Evolutionary conservation across 2,797 vertebrate species (phyloP).

Genomic region (Hylomyscus alleni): DNA sequence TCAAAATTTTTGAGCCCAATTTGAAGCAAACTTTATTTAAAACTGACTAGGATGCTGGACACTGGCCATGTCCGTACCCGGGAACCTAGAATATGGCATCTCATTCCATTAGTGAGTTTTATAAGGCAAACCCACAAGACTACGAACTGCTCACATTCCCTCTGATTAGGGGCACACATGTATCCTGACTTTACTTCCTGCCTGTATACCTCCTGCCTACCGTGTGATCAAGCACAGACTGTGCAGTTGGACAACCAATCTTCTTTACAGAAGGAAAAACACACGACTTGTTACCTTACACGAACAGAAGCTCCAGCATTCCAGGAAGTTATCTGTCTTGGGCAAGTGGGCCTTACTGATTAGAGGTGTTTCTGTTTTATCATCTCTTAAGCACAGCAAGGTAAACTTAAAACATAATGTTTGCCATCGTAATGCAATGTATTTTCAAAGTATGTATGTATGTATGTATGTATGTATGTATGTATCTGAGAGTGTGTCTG

Average conservation of each 20-base stretch:
- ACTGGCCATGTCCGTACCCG: neutral
- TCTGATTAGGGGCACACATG: neutral
- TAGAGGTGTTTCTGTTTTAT: neutral
- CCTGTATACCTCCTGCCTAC: neutral
- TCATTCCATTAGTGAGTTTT: neutral
- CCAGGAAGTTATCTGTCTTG: neutral
- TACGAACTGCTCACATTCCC: neutral
- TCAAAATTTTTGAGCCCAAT: neutral
- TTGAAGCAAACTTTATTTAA: neutral
- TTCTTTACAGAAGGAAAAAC: neutral
- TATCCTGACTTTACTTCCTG: neutral
- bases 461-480: neutral
- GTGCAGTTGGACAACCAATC: neutral
- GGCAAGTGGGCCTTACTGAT: neutral
- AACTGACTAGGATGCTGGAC: neutral
- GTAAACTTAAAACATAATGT: neutral
- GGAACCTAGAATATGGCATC: neutral
- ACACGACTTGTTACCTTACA: neutral
- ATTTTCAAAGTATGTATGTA: neutral
- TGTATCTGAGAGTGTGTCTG: neutral
- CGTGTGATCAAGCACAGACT: neutral
- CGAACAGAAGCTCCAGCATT: neutral
- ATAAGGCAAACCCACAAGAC: neutral
- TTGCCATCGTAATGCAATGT: neutral
- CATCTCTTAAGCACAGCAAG: neutral